phyloP scores from a whole-genome alignment of 2,797 vertebrate species.

The Dendrocincla fuliginosa region DNA sequence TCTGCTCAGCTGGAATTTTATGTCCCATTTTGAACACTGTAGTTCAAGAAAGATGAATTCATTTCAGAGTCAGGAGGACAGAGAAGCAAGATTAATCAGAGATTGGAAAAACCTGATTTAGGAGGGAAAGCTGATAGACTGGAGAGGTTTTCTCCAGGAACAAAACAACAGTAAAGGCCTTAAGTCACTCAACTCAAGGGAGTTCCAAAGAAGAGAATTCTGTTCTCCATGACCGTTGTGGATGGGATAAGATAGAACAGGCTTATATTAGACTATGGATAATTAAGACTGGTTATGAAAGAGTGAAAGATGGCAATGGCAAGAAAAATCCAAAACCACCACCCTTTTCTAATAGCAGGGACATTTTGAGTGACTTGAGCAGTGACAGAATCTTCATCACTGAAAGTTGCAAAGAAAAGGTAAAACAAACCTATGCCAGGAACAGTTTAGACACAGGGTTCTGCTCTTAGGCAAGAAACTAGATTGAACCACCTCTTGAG shows the following conservation, averaged over 20 bases:
- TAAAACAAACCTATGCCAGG: not conserved
- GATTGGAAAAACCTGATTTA: not conserved
- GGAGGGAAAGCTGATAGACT: not conserved
- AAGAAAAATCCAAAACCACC: not conserved
- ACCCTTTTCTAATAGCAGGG: not conserved
- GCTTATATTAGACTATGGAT: not conserved
- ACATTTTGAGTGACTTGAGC: not conserved
- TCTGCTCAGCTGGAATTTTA: not conserved
- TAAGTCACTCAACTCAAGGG: not conserved
- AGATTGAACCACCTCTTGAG: not conserved
- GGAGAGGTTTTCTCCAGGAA: not conserved
- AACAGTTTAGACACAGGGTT: not conserved
- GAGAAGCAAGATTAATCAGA: not conserved
- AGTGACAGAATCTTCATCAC: not conserved
- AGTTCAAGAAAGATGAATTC: not conserved
- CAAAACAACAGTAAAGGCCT: not conserved
- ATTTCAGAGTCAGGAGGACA: not conserved
- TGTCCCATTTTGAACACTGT: not conserved
- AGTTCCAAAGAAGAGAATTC: not conserved
- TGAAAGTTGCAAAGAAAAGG: not conserved
- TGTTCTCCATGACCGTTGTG: not conserved
- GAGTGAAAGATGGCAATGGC: accelerated
- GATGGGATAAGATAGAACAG: not conserved
- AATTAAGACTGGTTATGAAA: not conserved
- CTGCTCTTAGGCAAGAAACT: not conserved